Base-by-base conservation (phyloP, 2,113 vertebrate genomes). In the Colossoma macropomum region DNA sequence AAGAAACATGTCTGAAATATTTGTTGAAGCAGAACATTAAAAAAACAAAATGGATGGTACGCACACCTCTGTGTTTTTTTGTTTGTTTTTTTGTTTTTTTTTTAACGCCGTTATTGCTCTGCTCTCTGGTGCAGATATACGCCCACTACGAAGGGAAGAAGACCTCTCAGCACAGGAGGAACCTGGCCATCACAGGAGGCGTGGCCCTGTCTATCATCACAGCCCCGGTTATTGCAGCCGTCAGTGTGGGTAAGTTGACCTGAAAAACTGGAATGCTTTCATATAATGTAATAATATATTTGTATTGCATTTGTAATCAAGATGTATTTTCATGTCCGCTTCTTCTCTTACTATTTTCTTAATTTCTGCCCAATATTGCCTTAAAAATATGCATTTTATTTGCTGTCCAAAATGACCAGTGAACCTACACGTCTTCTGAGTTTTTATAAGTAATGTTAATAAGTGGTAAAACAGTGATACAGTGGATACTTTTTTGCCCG, bases 121-220 rank as follows among this genome's bases (percentile, higher is more conserved):
- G 32, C n/a, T 79, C 16, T 75, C 41, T 87, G 81, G 3, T 0
- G 79, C 94, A 99, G 98, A 99, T 99, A 89, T 97, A 99, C 90
- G 97, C 96, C 86, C 97, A 97, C 86, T 99, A 99, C 1, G 97
- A 99, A 84, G 96, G 97, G 75, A 97, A 96, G 94, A 99, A 99
- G 91, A 94, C 94, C 13, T 97, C 97, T 23, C 97, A 95, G 84
- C 97, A 99, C 92, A 95, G 96, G 87, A 95, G 98, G 88, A 99
- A 99, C 92, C 91, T 99, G 91, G 98, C 98, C 88, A 97, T 99
- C 81, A 99, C 98, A 0, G 98, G 97, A 8, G 97, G 97, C 41
- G 98, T 99, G 89, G 97, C 97, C 86, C 77, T 99, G 91, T 99
- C 98, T 0, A 96, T 99, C 90, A 94, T 99, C 41, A 97, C 97